Evolutionary conservation across 2,113 vertebrate genomes (phyloP), one percentile per base, ranked within the genome.

Genomic region (Prietella phreatophila): DNA sequence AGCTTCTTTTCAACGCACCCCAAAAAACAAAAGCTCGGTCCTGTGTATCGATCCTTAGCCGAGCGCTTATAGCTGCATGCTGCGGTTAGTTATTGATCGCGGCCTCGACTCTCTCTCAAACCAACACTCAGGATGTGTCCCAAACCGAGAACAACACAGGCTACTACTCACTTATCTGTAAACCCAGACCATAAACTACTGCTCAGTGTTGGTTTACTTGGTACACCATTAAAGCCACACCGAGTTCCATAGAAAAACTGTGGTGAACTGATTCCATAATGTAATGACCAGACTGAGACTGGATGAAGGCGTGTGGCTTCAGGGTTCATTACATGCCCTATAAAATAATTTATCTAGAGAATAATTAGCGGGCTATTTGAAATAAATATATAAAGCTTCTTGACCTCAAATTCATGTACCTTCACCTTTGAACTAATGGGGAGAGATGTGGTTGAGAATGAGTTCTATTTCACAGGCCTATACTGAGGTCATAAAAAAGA

Each of bases 1-100:
- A 61, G 84, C 71, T 93, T 93, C 95, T 93, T 95, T 94, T 94
- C 94, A 93, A 93, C 94, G 93, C 95, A 93, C 94, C 94, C 95
- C 94, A 94, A 95, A 95, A 94, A 93, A 94, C 94, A 93, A 93
- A 94, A 92, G 94, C 91, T 89, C 94, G 94, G 90, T 92, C 93
- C 94, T 93, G 94, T 91, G 92, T 94, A 92, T 93, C 94, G 91
- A 91, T 90, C 88, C 86, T 88, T 33, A 88, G 56, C 56, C 85
- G 56, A 76, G 90, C 87, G 89, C 91, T 93, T 90, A 93, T 94
- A 94, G 93, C 94, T 94, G 95, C 95, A 94, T 94, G 93, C 94
- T 95, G 95, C 95, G 95, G 95, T 95, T 94, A 95, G 94, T 95
- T 94, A 94, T 94, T 93, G 94, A 94, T 93, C 93, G 94, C 94